Conservation (phyloP, 2,113 vertebrate species). For the Gymnobelideus leadbeateri region DNA sequence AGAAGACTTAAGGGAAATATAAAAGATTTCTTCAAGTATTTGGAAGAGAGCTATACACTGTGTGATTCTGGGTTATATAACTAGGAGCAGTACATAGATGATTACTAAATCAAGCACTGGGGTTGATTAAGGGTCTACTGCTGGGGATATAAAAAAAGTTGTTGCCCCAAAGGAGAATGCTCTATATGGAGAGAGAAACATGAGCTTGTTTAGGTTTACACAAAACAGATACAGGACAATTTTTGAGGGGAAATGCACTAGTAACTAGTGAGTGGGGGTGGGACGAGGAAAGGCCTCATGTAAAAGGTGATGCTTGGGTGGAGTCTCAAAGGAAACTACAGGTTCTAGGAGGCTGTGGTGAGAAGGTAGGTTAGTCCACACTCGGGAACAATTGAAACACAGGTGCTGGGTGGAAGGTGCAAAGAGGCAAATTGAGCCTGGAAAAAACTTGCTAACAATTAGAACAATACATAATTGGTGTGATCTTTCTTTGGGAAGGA, state of each 20-base stretch:
- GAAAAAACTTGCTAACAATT: background rate
- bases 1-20: too few relatives aligned
- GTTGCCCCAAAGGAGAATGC: background rate
- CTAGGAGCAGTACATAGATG: too few relatives aligned
- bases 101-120: background rate
- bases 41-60: too few relatives aligned
- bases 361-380: background rate
- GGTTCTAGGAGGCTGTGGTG: background rate
- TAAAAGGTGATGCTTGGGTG: background rate
- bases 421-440: background rate
- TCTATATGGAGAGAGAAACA: background rate
- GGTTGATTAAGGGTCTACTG: background rate
- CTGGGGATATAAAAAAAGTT: too few relatives aligned
- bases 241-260: background rate
- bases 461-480: background rate
- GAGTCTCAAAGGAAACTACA: background rate
- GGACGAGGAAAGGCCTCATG: background rate
- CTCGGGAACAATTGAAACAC: background rate
- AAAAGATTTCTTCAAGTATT: too few relatives aligned
- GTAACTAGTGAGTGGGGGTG: background rate
- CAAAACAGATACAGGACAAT: background rate
- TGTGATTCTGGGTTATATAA: too few relatives aligned
- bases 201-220: conserved; percentile 15
- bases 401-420: background rate
- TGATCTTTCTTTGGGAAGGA: too few relatives aligned